Base-by-base conservation (phyloP, 2,888 invertebrate genomes). In the Embidobia sp. region DNA sequence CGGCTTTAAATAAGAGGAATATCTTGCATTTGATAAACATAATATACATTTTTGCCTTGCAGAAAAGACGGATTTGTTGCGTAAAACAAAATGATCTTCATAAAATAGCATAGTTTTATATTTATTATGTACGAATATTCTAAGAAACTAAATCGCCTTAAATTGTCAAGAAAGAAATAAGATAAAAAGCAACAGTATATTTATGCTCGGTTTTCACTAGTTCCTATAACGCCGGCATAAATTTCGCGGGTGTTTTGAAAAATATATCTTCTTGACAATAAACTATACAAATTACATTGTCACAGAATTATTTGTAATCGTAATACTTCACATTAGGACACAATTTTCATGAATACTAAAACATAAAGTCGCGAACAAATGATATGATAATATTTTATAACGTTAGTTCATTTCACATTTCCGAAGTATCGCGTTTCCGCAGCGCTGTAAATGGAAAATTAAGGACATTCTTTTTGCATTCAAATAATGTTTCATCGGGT, bases 141-240 rank as follows among this genome's bases (percentile, higher is more conserved):
- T 22, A 31, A 42, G 22, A 40, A 27, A 57, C 46, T 55, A 66
- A 55, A 46, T 26, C 67, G 40, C 49, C 67, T 57, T 67, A 57
- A 40, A 67, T 40, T 48, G 67, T 67, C 55, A 67, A 40, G 37
- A 48, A 42, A 22, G 5, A 27, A 55, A 67, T 55, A 37, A 29
- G 55, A 15, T 37, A 67, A 55, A 67, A 46, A 48, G 37, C 55
- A 67, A 55, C 49, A 31, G 6, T 57, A 69, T 49, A 69, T 69
- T 69, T 69, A 29, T 15, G 40, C 57, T 55, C 57, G 29, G 55
- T 40, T 55, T 49, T 48, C 46, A 11, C 66, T 27, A 46, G 37
- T 44, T 57, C 31, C 31, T 33, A 16, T 33, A 19, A 49, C 46
- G 33, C 4, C 18, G 33, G 26, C 37, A 57, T 57, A 69, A 57